These are phyloP conservation scores for Archivesica marissinica DNA, from an alignment of 1,140 invertebrate genomes.

Conservation along the genomic window DNA sequence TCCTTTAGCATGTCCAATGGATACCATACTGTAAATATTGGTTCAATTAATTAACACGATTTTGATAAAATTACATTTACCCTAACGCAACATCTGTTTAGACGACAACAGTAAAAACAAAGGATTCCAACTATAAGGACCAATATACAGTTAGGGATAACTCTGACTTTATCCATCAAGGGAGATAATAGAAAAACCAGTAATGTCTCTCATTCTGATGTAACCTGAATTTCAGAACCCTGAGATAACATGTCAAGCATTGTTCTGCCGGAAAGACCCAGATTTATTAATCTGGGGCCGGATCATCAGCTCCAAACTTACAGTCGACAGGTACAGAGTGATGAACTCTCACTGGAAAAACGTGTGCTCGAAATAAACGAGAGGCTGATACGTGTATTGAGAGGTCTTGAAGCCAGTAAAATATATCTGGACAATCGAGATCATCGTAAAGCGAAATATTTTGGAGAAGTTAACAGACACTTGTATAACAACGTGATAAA, in stretches of 20 bases:
- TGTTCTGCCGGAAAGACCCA: neutral
- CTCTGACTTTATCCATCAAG: too few species aligned
- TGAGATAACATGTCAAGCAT: neutral
- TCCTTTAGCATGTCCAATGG: too few species aligned
- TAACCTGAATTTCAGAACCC: neutral
- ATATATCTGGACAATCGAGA: neutral
- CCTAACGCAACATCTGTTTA: too few species aligned
- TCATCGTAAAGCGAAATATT: neutral
- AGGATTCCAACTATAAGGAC: too few species aligned
- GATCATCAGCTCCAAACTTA: slow-evolving; percentile 4
- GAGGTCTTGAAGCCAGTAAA: slow-evolving; percentile 10
- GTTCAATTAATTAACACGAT: too few species aligned
- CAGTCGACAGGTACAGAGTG: neutral
- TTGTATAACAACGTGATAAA: slow-evolving; percentile 12
- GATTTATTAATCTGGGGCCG: neutral
- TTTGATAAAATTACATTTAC: too few species aligned
- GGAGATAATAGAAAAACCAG: too few species aligned
- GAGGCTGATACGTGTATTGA: neutral
- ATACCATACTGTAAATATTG: too few species aligned
- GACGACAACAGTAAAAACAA: too few species aligned
- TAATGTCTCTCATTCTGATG: too few species aligned
- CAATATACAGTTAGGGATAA: too few species aligned
- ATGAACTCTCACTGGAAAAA: slow-evolving; percentile 33
- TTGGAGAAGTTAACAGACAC: slow-evolving; percentile 8
- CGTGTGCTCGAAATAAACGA: neutral